These are phyloP conservation scores for Neogobius melanostomus DNA, from an alignment of 2,113 vertebrate species.

Conservation along the genomic window DNA sequence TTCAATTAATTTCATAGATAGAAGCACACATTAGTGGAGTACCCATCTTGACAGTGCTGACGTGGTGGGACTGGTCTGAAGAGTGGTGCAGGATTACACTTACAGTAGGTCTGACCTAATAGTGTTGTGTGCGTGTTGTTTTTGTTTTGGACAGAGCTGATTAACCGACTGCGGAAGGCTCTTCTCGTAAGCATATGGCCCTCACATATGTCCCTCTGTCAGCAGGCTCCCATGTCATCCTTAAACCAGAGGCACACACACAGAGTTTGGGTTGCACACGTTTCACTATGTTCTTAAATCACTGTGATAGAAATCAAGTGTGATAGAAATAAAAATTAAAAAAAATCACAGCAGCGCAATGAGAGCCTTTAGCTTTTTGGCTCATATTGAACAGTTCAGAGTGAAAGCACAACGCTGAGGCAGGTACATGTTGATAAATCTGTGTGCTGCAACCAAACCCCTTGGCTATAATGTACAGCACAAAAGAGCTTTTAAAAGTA, in stretches of 20 bases:
- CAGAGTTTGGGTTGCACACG: background rate
- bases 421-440: too few relatives aligned
- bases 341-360: too few relatives aligned
- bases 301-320: too few relatives aligned
- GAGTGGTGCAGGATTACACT: conserved; percentile 54
- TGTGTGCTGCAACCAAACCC: too few relatives aligned
- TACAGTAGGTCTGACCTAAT: conserved; percentile 24
- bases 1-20: too few relatives aligned
- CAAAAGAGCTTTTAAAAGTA: too few relatives aligned
- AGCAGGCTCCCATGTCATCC: conserved; percentile 21
- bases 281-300: background rate
- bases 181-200: conserved; percentile 66
- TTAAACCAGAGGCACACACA: background rate
- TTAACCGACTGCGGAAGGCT: conserved; percentile 59
- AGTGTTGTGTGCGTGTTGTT: conserved; percentile 50
- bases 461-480: too few relatives aligned
- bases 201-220: conserved; percentile 56
- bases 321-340: too few relatives aligned
- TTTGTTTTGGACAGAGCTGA: conserved; percentile 60
- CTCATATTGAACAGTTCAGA: too few relatives aligned
- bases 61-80: background rate
- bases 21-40: background rate
- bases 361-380: too few relatives aligned
- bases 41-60: background rate
- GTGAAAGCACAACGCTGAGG: too few relatives aligned